Conservation (phyloP, 2,113 vertebrate species). For the Melospiza melodia region DNA sequence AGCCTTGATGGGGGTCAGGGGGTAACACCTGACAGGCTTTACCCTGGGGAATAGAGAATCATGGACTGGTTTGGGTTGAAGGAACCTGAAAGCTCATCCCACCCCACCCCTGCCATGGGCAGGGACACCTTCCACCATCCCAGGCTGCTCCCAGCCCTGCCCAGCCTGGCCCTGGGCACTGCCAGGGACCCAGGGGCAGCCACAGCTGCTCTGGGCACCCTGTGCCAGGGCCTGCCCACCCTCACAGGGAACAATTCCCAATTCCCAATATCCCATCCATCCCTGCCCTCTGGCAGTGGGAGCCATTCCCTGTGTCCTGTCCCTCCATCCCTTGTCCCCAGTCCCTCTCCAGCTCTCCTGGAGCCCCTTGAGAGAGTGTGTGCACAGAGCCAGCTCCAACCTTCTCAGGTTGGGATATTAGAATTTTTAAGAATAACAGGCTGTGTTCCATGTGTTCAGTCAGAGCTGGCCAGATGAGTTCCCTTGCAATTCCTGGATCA, state of each 20-base stretch:
- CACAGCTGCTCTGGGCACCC: neutral
- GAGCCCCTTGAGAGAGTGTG: neutral
- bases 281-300: neutral
- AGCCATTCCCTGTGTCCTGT: neutral
- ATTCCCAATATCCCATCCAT: neutral
- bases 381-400: neutral
- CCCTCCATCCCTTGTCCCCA: neutral
- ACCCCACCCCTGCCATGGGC: too few species aligned
- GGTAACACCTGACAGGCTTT: neutral
- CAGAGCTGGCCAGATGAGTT: neutral
- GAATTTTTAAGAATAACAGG: neutral
- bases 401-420: neutral
- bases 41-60: neutral
- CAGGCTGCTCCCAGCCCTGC: fast-evolving
- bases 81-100: too few species aligned
- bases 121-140: too few species aligned
- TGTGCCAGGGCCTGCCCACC: neutral
- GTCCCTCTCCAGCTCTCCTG: neutral
- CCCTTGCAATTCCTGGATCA: neutral
- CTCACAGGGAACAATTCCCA: neutral
- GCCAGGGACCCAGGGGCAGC: neutral
- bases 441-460: neutral
- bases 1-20: neutral
- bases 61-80: neutral
- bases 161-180: neutral